phyloP scores from a whole-genome alignment of 2,113 vertebrate genomes.

The Corythaeola cristata region DNA sequence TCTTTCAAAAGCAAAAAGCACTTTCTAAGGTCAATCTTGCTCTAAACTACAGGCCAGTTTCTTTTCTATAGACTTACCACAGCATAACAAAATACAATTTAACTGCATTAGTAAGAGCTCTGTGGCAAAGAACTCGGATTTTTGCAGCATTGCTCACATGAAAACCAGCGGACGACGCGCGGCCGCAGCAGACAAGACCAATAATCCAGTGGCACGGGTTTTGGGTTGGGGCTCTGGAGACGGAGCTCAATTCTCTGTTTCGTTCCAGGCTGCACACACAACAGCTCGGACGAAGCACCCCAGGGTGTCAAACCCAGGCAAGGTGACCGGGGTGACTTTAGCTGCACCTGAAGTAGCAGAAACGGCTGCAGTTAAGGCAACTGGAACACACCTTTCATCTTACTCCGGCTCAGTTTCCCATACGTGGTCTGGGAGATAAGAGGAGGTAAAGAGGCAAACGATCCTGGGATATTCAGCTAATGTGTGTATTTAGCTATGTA shows the following conservation, averaged over 20 bases:
- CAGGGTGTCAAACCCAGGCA: not conserved
- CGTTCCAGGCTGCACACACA: not conserved
- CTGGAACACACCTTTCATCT: not conserved
- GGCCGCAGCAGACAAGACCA: not conserved
- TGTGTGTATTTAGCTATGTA: not conserved
- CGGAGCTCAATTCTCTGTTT: not conserved
- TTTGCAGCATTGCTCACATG: not conserved
- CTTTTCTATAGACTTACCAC: not conserved
- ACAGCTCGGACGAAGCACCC: not conserved
- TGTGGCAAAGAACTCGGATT: not conserved
- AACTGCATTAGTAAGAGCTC: not conserved
- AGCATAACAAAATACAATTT: not conserved
- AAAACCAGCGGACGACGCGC: fast-evolving
- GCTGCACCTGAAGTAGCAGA: not conserved
- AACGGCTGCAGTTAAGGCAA: not conserved
- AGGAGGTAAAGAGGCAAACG: not conserved
- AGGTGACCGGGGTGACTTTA: not conserved
- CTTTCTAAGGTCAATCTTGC: not conserved
- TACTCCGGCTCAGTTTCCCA: not conserved
- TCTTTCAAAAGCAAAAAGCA: not conserved
- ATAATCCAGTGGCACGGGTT: not conserved
- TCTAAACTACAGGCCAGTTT: not conserved
- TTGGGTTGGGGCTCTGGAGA: not conserved
- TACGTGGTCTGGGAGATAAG: not conserved
- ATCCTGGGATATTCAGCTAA: not conserved